A percentile compares a stretch with the other conserved stretches of the same genome.
Conservation (phyloP, 2,888 invertebrate species). For the Cheilosia variabilis region DNA sequence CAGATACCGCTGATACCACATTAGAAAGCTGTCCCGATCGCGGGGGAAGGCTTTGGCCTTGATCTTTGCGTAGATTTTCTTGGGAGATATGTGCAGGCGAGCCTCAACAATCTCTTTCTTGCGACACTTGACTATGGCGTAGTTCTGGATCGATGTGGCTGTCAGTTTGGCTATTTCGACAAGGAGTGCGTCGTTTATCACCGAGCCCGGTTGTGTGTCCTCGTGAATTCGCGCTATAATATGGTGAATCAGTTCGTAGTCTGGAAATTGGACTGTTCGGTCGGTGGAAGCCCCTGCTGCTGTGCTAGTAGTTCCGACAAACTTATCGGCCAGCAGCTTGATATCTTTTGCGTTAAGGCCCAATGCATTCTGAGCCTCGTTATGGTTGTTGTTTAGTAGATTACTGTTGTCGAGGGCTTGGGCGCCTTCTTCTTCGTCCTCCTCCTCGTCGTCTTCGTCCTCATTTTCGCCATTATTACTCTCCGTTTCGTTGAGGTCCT, state of each 20-base stretch:
- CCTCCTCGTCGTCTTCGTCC: constrained; percentile 71
- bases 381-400: constrained; percentile 74
- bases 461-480: constrained; percentile 69
- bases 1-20: constrained; percentile 81
- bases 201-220: constrained; percentile 80
- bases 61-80: constrained; percentile 82
- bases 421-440: constrained; percentile 73
- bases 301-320: constrained; percentile 19
- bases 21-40: constrained; percentile 81
- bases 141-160: constrained; percentile 80
- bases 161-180: constrained; percentile 82
- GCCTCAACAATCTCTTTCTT: constrained; percentile 40
- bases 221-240: constrained; percentile 82
- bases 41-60: constrained; percentile 80
- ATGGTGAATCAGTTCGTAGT: constrained; percentile 81
- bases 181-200: constrained; percentile 81
- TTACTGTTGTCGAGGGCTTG: constrained; percentile 48
- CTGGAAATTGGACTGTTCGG: constrained; percentile 75
- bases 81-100: constrained; percentile 80
- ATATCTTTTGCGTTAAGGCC: constrained; percentile 64
- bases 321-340: constrained; percentile 63
- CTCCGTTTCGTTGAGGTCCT: constrained; percentile 38
- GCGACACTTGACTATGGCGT: constrained; percentile 76
- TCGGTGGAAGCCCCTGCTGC: constrained; percentile 1
- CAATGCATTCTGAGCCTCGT: constrained; percentile 64